Percentiles rank a stretch among this genome's conserved stretches.
Conservation (phyloP, 2,113 vertebrate genomes). For the Nestor notabilis region DNA sequence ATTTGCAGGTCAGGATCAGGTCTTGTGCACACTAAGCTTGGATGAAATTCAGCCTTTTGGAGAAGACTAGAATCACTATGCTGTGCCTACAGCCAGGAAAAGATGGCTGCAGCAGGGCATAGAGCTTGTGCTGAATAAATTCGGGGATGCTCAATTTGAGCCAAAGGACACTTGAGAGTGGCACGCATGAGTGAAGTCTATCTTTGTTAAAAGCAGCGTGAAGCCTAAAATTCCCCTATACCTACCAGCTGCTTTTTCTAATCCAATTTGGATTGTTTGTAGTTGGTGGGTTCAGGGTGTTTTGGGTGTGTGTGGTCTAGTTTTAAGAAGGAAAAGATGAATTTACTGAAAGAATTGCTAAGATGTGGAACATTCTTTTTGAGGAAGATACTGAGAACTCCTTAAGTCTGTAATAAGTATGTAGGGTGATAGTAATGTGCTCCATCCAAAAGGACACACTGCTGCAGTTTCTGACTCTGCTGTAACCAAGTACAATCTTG, state of each 20-base stretch:
- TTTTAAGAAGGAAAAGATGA: not conserved
- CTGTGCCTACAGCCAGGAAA: not conserved
- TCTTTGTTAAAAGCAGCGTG: not conserved
- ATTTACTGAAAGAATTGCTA: not conserved
- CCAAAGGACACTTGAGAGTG: not conserved
- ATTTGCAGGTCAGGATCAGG: not conserved
- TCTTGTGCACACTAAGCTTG: not conserved
- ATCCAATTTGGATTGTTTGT: not conserved
- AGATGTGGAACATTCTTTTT: not conserved
- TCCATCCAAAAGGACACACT: not conserved
- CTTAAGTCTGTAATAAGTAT: not conserved
- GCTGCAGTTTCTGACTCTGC: not conserved
- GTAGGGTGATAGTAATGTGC: accelerated
- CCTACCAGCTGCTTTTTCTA: not conserved
- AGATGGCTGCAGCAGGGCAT: accelerated
- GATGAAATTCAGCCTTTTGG: not conserved
- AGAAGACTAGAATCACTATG: not conserved
- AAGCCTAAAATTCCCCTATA: not conserved
- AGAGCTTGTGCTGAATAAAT: not conserved
- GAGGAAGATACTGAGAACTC: not conserved
- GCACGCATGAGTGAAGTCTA: not conserved
- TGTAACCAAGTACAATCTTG: not conserved
- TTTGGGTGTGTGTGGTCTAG: not conserved
- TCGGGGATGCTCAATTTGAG: not conserved
- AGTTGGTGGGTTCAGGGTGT: not conserved